Conservation (phyloP, 1,140 invertebrate species). For the Zeugodacus cucurbitae region DNA sequence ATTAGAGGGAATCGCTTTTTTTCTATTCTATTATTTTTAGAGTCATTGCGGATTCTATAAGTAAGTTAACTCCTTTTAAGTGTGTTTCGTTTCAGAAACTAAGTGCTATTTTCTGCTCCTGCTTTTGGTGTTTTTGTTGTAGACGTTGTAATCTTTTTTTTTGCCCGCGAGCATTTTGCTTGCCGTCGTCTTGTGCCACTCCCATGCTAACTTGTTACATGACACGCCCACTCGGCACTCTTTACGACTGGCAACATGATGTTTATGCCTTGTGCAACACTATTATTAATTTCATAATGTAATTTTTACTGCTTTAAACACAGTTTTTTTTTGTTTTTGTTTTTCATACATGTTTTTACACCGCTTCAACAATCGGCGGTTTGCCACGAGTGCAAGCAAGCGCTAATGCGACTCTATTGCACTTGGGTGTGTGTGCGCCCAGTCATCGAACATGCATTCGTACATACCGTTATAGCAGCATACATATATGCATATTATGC, state of each 20-base stretch:
- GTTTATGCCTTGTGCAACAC: constrained; percentile 33
- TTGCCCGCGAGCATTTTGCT: background rate
- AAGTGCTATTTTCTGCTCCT: background rate
- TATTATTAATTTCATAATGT: constrained; percentile 34
- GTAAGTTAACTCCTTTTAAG: background rate
- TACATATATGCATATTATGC: background rate
- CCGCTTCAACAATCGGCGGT: background rate
- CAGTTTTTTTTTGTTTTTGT: background rate
- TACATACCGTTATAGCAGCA: background rate
- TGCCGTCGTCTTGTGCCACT: background rate
- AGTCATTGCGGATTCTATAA: background rate
- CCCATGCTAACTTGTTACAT: background rate
- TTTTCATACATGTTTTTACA: background rate
- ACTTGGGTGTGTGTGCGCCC: background rate
- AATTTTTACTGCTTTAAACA: background rate
- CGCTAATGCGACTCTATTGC: background rate
- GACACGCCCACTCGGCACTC: background rate
- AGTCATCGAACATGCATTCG: no score
- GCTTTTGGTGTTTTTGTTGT: background rate
- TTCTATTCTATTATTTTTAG: background rate
- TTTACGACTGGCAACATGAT: constrained; percentile 27
- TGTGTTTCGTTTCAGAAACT: background rate
- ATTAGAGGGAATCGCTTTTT: background rate
- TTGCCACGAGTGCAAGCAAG: background rate
- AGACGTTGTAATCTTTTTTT: background rate